These are phyloP conservation scores for Conger conger DNA, from an alignment of 2,113 vertebrate genomes.

Conservation along the genomic window DNA sequence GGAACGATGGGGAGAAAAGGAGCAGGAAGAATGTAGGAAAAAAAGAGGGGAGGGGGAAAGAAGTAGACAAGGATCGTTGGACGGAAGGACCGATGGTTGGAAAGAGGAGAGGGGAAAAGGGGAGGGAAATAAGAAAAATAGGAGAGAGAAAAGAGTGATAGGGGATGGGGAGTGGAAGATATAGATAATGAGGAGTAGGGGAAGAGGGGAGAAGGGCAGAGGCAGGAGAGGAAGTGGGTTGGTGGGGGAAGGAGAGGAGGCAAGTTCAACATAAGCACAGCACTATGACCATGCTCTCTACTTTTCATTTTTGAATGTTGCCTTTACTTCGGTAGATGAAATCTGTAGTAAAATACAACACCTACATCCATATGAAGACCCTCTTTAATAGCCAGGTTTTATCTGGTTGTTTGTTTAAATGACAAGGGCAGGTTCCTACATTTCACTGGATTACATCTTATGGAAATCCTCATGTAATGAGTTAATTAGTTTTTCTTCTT, in stretches of 20 bases:
- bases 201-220: not conserved
- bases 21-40: not conserved
- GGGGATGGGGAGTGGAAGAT: too few species aligned
- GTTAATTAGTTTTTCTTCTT: too few species aligned
- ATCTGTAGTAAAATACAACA: conserved; percentile 16
- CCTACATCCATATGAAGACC: conserved; percentile 52
- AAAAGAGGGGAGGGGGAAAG: not conserved
- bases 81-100: not conserved
- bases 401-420: not conserved
- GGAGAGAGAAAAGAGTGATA: too few species aligned
- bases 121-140: not conserved
- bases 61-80: not conserved
- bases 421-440: not conserved
- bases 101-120: not conserved
- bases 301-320: not conserved
- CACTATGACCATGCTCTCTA: not conserved
- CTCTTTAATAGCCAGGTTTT: conserved; percentile 34
- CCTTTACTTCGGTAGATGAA: conserved; percentile 14
- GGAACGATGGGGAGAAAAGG: not conserved
- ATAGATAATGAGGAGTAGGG: not conserved
- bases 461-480: not conserved
- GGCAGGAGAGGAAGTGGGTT: not conserved
- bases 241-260: not conserved
- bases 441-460: not conserved
- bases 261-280: not conserved